Percentiles rank a stretch among this genome's conserved stretches.
Evolutionary conservation across 2,888 invertebrate genomes (phyloP).

Genomic region (Morpho achilles): DNA sequence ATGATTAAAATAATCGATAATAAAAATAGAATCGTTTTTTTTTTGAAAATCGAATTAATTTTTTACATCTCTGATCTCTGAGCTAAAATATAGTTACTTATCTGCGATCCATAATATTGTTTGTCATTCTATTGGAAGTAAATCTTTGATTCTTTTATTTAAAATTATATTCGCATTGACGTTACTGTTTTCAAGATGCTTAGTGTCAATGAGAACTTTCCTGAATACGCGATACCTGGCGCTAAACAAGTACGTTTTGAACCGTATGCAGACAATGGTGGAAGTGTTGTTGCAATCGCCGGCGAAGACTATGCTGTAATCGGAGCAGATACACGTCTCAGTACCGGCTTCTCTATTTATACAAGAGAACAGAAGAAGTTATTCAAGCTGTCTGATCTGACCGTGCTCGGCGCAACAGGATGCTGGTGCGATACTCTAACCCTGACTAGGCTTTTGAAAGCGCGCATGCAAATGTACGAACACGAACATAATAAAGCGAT

Average conservation of each 20-base stretch:
- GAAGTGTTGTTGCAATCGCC: conserved; percentile 96
- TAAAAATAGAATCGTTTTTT: too few relatives aligned
- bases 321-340: conserved; percentile 96
- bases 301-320: conserved; percentile 97
- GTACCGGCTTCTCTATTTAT: conserved; percentile 93
- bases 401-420: conserved; percentile 95
- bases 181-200: conserved; percentile 41
- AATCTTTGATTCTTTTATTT: too few relatives aligned
- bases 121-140: too few relatives aligned
- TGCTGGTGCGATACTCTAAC: conserved; percentile 99
- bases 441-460: conserved; percentile 88
- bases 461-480: conserved; percentile 95
- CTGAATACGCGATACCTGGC: conserved; percentile 73
- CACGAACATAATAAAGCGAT: conserved; percentile 96
- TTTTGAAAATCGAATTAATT: too few relatives aligned
- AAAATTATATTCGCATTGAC: not conserved
- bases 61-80: too few relatives aligned
- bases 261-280: conserved; percentile 80
- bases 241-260: conserved; percentile 74
- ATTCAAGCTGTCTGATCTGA: conserved; percentile 88
- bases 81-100: too few relatives aligned
- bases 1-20: too few relatives aligned
- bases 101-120: too few relatives aligned
- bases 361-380: conserved; percentile 93
- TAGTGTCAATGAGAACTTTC: conserved; percentile 54